These are phyloP conservation scores for Lasioglossum lativentre DNA, from an alignment of 2,888 invertebrate genomes.

Conservation along the genomic window DNA sequence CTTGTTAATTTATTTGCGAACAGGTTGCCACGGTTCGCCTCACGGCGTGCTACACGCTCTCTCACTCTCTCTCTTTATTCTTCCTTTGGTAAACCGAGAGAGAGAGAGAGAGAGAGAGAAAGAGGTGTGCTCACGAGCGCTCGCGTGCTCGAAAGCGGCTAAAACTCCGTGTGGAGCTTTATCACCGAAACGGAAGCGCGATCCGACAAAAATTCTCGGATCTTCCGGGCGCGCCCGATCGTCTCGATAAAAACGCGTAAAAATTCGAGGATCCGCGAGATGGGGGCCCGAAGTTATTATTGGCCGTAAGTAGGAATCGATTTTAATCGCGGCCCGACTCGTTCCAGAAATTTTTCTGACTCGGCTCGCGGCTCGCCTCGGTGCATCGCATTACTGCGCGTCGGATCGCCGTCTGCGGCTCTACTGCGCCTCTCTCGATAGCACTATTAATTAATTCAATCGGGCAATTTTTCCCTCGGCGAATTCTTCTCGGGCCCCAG, in stretches of 20 bases:
- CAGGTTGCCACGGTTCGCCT: slow-evolving; percentile 41
- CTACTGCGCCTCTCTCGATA: slow-evolving; percentile 52
- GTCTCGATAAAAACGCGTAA: neutral
- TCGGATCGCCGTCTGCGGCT: slow-evolving; percentile 9
- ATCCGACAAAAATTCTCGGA: neutral
- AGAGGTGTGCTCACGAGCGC: neutral
- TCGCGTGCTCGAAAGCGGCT: slow-evolving; percentile 5
- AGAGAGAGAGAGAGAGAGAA: neutral
- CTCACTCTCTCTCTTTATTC: neutral
- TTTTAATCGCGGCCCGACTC: slow-evolving; percentile 38
- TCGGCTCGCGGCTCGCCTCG: neutral
- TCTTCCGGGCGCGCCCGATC: neutral
- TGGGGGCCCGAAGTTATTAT: slow-evolving; percentile 24
- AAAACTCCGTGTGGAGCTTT: neutral
- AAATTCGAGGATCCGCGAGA: slow-evolving; percentile 29
- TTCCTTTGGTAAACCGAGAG: neutral
- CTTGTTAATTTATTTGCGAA: slow-evolving; percentile 75
- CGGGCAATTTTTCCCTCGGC: slow-evolving; percentile 57
- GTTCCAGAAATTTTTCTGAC: slow-evolving; percentile 44
- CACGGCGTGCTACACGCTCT: slow-evolving; percentile 15
- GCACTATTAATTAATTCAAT: slow-evolving; percentile 62
- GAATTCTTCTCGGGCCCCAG: slow-evolving; percentile 50
- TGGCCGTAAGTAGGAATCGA: slow-evolving; percentile 37
- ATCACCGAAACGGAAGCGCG: slow-evolving; percentile 10
- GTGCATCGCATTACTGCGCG: slow-evolving; percentile 10